These are phyloP conservation scores for Cottus gobio DNA, from an alignment of 2,113 vertebrate genomes.

Conservation along the genomic window DNA sequence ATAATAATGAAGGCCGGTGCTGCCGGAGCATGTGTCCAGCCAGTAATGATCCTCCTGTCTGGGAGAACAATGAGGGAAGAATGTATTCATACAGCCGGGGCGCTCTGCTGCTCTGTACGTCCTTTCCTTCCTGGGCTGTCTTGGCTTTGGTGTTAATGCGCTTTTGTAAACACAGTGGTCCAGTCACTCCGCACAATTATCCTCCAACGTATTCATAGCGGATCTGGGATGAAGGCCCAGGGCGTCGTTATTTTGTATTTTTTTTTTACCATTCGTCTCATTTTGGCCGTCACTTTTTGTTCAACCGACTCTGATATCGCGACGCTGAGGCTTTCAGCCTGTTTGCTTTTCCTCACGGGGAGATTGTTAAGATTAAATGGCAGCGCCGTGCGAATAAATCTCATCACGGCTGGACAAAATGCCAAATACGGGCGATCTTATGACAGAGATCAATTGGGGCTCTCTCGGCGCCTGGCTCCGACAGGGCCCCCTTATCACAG, in stretches of 20 bases:
- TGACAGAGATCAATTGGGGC: conserved; percentile 25
- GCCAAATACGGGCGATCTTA: conserved; percentile 34
- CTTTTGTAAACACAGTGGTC: conserved; percentile 57
- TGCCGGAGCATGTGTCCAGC: conserved; percentile 70
- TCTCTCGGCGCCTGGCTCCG: conserved; percentile 9
- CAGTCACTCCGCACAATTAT: conserved; percentile 60
- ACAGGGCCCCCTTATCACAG: conserved; percentile 8
- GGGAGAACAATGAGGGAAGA: conserved; percentile 72
- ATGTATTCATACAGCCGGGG: conserved; percentile 60
- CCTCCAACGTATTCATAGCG: conserved; percentile 63
- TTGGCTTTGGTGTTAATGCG: conserved; percentile 60
- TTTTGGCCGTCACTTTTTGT: conserved; percentile 47
- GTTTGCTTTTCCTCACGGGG: conserved; percentile 36
- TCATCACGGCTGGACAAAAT: conserved; percentile 15
- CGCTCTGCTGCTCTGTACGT: conserved; percentile 57
- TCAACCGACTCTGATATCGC: conserved; percentile 36
- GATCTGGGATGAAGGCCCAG: conserved; percentile 57
- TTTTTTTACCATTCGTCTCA: conserved; percentile 52
- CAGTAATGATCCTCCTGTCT: conserved; percentile 75
- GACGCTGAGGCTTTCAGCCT: conserved; percentile 14
- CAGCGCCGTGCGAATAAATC: conserved; percentile 23
- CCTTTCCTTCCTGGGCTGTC: conserved; percentile 55
- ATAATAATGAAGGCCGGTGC: conserved; percentile 73
- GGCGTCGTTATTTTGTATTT: conserved; percentile 51
- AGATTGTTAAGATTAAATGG: conserved; percentile 43